These are phyloP conservation scores for Trissolcus brochymenae DNA, from an alignment of 2,888 invertebrate species.

Conservation along the genomic window DNA sequence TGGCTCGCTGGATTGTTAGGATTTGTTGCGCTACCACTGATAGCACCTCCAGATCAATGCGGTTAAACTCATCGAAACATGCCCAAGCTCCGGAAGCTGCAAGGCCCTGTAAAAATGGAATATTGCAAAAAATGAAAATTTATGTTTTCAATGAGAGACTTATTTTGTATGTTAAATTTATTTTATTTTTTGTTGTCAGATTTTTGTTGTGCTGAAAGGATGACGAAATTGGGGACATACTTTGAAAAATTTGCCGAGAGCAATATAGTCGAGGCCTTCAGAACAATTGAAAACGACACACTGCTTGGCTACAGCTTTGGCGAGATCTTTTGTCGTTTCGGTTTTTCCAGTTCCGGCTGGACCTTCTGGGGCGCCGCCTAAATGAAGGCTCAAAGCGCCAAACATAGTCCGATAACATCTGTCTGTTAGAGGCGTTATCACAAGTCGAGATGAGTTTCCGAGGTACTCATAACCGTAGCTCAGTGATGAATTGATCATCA, in stretches of 20 bases:
- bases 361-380: constrained; percentile 79
- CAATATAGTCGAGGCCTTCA: constrained; percentile 82
- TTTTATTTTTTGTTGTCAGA: background rate
- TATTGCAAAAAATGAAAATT: background rate
- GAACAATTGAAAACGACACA: constrained; percentile 84
- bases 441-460: constrained; percentile 90
- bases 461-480: constrained; percentile 91
- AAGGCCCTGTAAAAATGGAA: constrained; percentile 75
- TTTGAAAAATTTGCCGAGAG: constrained; percentile 81
- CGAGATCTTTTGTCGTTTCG: constrained; percentile 82
- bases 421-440: constrained; percentile 96
- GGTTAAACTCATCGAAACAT: constrained; percentile 81
- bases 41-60: constrained; percentile 80
- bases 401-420: constrained; percentile 86
- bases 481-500: constrained; percentile 80
- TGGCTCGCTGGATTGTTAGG: constrained; percentile 79
- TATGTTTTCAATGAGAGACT: too few relatives aligned
- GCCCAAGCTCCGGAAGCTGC: constrained; percentile 80
- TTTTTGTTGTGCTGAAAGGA: background rate
- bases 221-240: constrained; percentile 61
- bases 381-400: constrained; percentile 80
- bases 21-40: constrained; percentile 82
- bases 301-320: constrained; percentile 83
- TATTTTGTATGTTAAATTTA: too few relatives aligned
- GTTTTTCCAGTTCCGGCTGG: constrained; percentile 73